Percentiles rank a stretch among this genome's conserved stretches.
These are phyloP conservation scores for Lepus americanus DNA, from an alignment of 2,113 vertebrate genomes.

Conservation along the genomic window DNA sequence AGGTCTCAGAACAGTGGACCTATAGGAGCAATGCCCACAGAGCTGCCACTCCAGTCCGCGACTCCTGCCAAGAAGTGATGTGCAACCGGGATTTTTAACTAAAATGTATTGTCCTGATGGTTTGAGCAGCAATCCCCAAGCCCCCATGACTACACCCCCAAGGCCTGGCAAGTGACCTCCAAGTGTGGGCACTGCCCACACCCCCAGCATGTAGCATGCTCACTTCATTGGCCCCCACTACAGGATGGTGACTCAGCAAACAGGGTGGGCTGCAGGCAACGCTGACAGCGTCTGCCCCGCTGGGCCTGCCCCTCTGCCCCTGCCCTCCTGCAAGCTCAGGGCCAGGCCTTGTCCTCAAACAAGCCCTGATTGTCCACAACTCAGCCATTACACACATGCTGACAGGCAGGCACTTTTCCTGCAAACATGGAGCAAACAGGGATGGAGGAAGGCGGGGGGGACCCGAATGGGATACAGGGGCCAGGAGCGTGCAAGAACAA, in stretches of 20 bases:
- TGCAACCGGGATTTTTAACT: neutral
- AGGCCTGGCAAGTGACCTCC: too few species aligned
- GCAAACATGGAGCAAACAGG: neutral
- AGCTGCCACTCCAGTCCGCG: neutral
- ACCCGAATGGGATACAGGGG: neutral
- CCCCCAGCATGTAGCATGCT: too few species aligned
- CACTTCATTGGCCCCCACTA: too few species aligned
- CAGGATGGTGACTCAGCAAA: too few species aligned
- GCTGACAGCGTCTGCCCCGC: neutral
- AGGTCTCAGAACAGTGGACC: slow-evolving; percentile 8
- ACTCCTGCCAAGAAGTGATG: too few species aligned
- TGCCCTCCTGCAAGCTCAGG: neutral
- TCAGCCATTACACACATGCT: neutral
- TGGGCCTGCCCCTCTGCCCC: neutral
- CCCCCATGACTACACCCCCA: neutral
- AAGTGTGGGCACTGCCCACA: too few species aligned
- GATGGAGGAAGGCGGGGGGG: neutral
- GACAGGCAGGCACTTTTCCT: neutral
- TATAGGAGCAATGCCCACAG: neutral
- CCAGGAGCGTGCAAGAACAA: too few species aligned
- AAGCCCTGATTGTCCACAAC: neutral
- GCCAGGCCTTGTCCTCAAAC: neutral
- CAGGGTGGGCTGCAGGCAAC: neutral
- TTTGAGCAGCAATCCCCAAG: neutral
- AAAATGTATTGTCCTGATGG: neutral